Percentiles rank a stretch among this genome's conserved stretches.
Evolutionary conservation across 2,113 vertebrate species (phyloP).

Genomic region (Poicephalus meyeri): DNA sequence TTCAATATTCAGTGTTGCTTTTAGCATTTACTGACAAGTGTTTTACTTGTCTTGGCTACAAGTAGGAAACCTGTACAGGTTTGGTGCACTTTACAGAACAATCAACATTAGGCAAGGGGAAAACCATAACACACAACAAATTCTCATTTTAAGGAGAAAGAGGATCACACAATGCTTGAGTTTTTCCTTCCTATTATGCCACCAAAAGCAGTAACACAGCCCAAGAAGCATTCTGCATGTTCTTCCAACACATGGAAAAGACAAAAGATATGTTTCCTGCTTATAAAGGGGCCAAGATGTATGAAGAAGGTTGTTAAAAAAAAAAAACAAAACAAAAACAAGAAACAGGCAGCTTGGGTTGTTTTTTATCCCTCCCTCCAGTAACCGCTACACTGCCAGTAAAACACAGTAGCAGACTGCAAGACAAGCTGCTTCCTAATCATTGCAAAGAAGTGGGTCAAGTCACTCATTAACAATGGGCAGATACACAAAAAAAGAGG

Average conservation of each 20-base stretch:
- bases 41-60: neutral
- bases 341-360: neutral
- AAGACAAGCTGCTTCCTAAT: neutral
- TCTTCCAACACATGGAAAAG: neutral
- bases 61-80: neutral
- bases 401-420: neutral
- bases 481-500: neutral
- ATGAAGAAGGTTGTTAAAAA: neutral
- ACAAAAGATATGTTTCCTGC: neutral
- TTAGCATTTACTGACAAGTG: neutral
- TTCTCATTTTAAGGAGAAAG: neutral
- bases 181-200: neutral
- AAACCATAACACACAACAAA: fast-evolving
- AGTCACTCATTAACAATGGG: neutral
- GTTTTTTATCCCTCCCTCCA: neutral
- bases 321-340: too few species aligned
- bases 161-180: neutral
- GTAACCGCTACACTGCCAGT: neutral
- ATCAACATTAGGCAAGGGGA: neutral
- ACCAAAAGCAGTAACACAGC: neutral
- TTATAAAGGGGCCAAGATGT: neutral
- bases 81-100: neutral
- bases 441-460: neutral
- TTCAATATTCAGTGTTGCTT: neutral
- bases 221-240: neutral